Conservation (phyloP, 2,113 vertebrate species). For the Delphinapterus leucas region DNA sequence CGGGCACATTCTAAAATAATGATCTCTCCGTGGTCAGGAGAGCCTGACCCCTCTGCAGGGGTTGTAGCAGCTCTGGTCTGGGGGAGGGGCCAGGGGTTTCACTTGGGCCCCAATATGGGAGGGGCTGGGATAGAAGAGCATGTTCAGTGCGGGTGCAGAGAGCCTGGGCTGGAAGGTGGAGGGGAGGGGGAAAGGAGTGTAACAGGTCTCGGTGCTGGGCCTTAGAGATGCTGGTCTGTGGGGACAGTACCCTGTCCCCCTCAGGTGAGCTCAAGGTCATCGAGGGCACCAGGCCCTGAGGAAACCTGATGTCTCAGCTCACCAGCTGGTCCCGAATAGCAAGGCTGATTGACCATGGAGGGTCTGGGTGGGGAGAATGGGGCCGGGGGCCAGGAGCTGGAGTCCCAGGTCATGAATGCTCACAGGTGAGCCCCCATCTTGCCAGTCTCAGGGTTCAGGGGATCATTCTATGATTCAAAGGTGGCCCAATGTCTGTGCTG, state of each 20-base stretch:
- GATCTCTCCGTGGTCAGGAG: background rate
- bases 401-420: background rate
- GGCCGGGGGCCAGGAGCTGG: background rate
- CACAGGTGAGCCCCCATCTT: background rate
- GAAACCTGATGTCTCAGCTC: background rate
- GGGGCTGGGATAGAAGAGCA: background rate
- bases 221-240: background rate
- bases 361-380: background rate
- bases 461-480: background rate
- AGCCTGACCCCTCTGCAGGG: constrained; percentile 11
- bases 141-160: background rate
- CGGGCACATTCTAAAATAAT: constrained; percentile 52
- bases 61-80: background rate
- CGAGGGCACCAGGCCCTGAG: background rate
- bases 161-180: background rate
- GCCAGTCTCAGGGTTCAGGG: background rate
- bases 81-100: background rate
- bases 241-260: background rate
- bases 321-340: background rate
- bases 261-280: background rate
- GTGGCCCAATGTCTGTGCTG: fast-evolving
- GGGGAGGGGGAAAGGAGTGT: background rate
- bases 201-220: background rate
- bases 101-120: background rate
- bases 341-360: background rate